phyloP scores from a whole-genome alignment of 2,888 invertebrate genomes.

The Nomada fabriciana region DNA sequence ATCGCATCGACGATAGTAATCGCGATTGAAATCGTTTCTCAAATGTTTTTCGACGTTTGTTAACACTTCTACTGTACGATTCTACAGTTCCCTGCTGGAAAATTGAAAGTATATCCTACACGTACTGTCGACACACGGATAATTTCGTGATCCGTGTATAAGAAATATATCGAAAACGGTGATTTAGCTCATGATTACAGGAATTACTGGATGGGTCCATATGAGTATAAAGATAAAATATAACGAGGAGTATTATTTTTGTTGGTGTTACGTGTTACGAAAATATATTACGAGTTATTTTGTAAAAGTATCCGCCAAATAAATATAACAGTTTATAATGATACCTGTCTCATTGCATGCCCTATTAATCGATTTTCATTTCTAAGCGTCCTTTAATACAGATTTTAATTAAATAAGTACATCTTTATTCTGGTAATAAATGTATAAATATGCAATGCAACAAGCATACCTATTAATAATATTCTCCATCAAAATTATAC shows the following conservation, averaged over 20 bases:
- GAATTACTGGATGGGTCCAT: constrained; percentile 70
- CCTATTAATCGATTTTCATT: constrained; percentile 10
- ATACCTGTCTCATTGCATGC: constrained; percentile 32
- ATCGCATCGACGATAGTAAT: constrained; percentile 29
- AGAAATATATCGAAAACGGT: constrained; percentile 50
- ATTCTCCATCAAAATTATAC: constrained; percentile 43
- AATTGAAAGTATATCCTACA: constrained; percentile 49
- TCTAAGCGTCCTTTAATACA: background rate
- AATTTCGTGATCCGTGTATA: constrained; percentile 45
- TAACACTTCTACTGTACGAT: constrained; percentile 24
- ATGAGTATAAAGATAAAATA: constrained; percentile 53
- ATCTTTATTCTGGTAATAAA: constrained; percentile 46
- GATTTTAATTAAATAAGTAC: constrained; percentile 55
- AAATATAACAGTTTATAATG: constrained; percentile 77
- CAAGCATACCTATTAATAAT: constrained; percentile 35
- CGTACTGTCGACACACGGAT: constrained; percentile 30
- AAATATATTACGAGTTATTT: constrained; percentile 80
- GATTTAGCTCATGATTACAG: constrained; percentile 46
- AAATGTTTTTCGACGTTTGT: constrained; percentile 61
- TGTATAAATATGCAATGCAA: constrained; percentile 47
- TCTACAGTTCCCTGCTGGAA: constrained; percentile 47
- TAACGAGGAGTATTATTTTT: constrained; percentile 75
- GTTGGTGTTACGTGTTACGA: constrained; percentile 77
- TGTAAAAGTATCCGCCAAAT: constrained; percentile 79
- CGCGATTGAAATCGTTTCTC: constrained; percentile 37